phyloP scores from a whole-genome alignment of 2,888 invertebrate genomes.

The Macropis europaea region DNA sequence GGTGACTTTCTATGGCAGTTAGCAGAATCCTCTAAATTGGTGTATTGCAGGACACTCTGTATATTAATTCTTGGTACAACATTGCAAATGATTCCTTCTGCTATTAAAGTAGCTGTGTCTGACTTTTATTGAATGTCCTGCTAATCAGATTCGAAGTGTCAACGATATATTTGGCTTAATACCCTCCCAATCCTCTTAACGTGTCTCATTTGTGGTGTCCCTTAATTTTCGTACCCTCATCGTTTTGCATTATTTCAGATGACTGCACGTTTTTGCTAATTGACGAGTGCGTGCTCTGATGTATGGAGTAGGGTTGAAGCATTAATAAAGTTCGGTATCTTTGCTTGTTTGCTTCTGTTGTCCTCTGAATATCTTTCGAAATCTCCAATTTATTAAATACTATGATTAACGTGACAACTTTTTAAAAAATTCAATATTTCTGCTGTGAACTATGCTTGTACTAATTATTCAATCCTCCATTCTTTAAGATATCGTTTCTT shows the following conservation, averaged over 20 bases:
- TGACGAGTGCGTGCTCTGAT: slow-evolving; percentile 13
- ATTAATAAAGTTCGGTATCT: no score
- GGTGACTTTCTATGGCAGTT: no score
- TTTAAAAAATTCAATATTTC: no score
- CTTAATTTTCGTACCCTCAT: slow-evolving; percentile 23
- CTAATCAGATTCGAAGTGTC: slow-evolving; percentile 48
- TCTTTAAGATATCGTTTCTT: no score
- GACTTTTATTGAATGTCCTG: slow-evolving; percentile 48
- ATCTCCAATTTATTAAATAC: no score
- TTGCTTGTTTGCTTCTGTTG: no score
- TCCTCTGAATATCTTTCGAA: no score
- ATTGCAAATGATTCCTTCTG: slow-evolving; percentile 24
- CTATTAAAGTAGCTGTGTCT: slow-evolving; percentile 10
- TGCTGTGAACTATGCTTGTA: no score
- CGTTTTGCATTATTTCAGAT: slow-evolving; percentile 50
- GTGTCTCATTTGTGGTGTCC: slow-evolving; percentile 37
- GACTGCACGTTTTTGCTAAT: slow-evolving; percentile 41
- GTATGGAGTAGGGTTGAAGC: no score
- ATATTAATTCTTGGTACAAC: slow-evolving; percentile 23
- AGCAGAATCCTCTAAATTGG: no score
- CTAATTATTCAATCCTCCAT: no score
- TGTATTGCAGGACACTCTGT: not conserved
- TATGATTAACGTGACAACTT: no score
- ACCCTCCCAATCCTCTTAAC: slow-evolving; percentile 28
- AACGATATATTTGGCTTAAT: slow-evolving; percentile 51